Percentiles rank a stretch among this genome's conserved stretches.
Conservation (phyloP, 2,113 vertebrate genomes). For the Myotis lucifugus region DNA sequence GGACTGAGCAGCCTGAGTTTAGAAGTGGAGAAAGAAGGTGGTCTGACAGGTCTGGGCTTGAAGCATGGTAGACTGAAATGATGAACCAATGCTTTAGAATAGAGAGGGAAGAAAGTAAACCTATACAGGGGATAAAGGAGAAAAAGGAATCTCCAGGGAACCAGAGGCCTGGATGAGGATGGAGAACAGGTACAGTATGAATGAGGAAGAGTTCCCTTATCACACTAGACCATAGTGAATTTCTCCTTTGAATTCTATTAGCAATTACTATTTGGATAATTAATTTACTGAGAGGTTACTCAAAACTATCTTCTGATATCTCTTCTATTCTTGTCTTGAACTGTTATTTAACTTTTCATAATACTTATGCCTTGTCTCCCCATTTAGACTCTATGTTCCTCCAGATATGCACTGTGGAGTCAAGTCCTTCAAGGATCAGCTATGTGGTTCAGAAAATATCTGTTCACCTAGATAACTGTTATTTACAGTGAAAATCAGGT, state of each 20-base stretch:
- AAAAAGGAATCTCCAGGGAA: not conserved
- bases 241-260: not conserved
- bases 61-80: not conserved
- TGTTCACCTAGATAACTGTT: constrained; percentile 18
- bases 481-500: not conserved
- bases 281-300: constrained; percentile 17
- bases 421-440: not conserved
- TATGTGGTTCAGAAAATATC: not conserved
- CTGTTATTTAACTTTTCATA: constrained; percentile 46
- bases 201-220: not conserved
- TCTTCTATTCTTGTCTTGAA: not conserved
- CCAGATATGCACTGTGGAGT: not conserved
- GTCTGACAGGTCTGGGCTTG: not conserved
- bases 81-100: not conserved
- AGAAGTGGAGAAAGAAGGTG: not conserved
- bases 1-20: not conserved
- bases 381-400: not conserved
- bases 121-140: not conserved
- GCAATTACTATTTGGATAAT: constrained; percentile 24
- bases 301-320: not conserved
- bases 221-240: not conserved
- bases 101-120: not conserved
- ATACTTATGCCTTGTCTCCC: not conserved
- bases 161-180: not conserved
- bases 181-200: not conserved